phyloP scores from a whole-genome alignment of 2,888 invertebrate species.

The Drosophila formosana region DNA sequence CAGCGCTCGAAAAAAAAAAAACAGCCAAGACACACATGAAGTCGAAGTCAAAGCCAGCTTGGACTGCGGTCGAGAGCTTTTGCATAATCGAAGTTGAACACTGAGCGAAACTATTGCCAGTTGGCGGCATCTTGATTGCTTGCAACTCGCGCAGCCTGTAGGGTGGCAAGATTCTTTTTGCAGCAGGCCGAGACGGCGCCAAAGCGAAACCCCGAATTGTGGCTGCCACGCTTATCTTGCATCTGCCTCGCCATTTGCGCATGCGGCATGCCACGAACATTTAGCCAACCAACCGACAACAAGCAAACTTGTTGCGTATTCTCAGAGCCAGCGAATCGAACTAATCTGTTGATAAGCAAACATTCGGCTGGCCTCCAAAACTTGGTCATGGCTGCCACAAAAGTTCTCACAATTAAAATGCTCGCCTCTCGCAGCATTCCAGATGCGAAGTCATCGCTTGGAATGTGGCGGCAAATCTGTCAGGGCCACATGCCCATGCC shows the following conservation, averaged over 20 bases:
- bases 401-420: conserved; percentile 76
- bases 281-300: conserved; percentile 14
- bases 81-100: conserved; percentile 68
- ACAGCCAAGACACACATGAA: conserved; percentile 63
- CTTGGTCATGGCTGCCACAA: conserved; percentile 67
- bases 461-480: conserved; percentile 51
- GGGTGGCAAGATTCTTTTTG: conserved; percentile 61
- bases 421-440: conserved; percentile 44
- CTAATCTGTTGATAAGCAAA: conserved; percentile 72
- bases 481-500: conserved; percentile 56
- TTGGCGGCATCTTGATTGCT: conserved; percentile 73
- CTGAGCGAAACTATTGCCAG: conserved; percentile 45
- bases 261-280: conserved; percentile 46
- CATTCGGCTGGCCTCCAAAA: conserved; percentile 64
- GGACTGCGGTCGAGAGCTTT: conserved; percentile 38
- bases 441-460: conserved; percentile 43
- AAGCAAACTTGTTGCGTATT: conserved; percentile 46
- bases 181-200: conserved; percentile 46
- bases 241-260: conserved; percentile 55
- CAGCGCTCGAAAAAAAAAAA: conserved; percentile 7
- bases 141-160: conserved; percentile 49
- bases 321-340: conserved; percentile 52
- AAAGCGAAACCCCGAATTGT: conserved; percentile 47
- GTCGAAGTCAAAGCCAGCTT: conserved; percentile 3
- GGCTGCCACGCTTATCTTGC: conserved; percentile 53